phyloP scores from a whole-genome alignment of 1,140 invertebrate species.

The Himalopsyche phryganea region DNA sequence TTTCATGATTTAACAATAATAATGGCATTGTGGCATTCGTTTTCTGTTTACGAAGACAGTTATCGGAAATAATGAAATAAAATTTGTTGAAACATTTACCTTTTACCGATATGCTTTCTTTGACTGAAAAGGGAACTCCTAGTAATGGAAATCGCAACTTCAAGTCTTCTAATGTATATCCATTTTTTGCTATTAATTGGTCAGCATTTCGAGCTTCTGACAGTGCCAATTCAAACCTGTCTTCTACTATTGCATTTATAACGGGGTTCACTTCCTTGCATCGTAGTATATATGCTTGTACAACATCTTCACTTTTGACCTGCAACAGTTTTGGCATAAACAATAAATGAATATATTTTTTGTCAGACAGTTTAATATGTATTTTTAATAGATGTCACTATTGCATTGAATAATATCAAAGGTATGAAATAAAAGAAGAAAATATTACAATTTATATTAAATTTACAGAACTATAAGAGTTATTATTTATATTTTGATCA shows the following conservation, averaged over 20 bases:
- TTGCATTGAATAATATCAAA: no score
- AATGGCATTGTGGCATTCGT: no score
- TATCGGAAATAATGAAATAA: no score
- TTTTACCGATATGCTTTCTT: conserved; percentile 63
- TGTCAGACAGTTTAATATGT: no score
- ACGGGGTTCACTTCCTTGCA: conserved; percentile 63
- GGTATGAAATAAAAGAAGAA: not conserved
- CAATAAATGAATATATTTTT: not conserved
- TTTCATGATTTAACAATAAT: no score
- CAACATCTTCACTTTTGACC: conserved; percentile 59
- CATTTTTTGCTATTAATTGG: conserved; percentile 41
- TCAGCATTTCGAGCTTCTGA: conserved; percentile 56
- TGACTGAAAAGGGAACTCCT: conserved; percentile 64
- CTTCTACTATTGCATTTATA: conserved; percentile 67
- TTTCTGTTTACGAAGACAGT: no score
- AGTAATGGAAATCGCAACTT: conserved; percentile 57
- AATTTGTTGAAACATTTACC: no score
- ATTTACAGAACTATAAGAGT: no score
- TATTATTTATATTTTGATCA: no score
- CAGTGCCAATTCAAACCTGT: conserved; percentile 62
- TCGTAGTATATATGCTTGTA: conserved; percentile 60
- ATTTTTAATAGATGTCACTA: no score
- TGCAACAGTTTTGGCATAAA: conserved; percentile 35
- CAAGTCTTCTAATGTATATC: conserved; percentile 48
- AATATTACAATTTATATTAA: no score